Evolutionary conservation across 2,113 vertebrate species (phyloP), one percentile per base, ranked within the genome.

Genomic region (Caloenas nicobarica): DNA sequence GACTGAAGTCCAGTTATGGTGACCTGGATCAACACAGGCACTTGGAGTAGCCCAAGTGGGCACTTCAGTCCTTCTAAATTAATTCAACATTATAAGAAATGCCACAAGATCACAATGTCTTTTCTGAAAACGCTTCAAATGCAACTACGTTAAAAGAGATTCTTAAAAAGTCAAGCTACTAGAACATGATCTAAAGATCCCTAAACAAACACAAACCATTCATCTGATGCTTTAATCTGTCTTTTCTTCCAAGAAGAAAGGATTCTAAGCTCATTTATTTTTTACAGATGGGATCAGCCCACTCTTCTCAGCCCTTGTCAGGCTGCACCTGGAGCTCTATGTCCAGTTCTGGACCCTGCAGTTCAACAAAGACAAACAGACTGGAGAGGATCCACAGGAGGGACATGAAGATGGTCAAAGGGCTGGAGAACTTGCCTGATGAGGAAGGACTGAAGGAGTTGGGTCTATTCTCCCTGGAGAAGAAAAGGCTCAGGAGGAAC

Each of bases 1-100:
- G 11, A 25, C 50, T 48, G 6, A 46, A 46, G 25, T 16, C 22
- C 25, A 7, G 1, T 7, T 7, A 4, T 0, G 9, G 29, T 40
- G 53, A 17, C 2, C 64, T 29, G 0, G 9, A 66, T 31, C 46
- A 62, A 11, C 4, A 13, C 0, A 70, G 34, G 38, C 53, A 28
- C 16, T 29, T 40, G 9, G 5, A 64, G 62, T 0, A 72, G 29
- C 53, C 46, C 5, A 78, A 86, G 16, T 2, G n/a, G 16, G 24
- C 38, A 23, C 62, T 56, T 65, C 26, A n/a, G 16, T 15, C 34
- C 44, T 19, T 16, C 5, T 23, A 53, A 54, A 65, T 21, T 11
- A 9, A 80, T 29, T 42, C 38, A 21, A 73, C 31, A 19, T 11
- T 34, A 2, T 4, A 74, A 50, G 17, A 71, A 36, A 11, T 8